These are phyloP conservation scores for Epinephelus moara DNA, from an alignment of 2,113 vertebrate genomes.

Conservation along the genomic window DNA sequence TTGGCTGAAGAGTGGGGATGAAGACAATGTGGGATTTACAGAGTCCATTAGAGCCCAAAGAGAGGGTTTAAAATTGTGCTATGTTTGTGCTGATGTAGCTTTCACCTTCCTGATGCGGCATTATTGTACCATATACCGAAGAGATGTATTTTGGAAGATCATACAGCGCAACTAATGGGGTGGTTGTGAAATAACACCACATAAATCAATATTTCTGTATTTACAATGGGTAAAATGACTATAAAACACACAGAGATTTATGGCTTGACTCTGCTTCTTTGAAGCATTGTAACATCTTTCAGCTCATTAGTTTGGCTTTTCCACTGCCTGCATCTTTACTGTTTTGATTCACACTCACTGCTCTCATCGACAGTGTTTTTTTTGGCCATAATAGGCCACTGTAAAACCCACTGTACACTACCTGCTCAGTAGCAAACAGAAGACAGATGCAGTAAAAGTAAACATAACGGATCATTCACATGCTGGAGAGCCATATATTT, in stretches of 20 bases:
- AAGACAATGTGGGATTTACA: background rate
- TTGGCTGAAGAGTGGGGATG: background rate
- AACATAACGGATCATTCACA: too few species aligned
- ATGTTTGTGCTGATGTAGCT: conserved; percentile 5
- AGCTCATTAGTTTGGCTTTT: background rate
- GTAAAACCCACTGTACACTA: background rate
- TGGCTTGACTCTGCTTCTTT: too few species aligned
- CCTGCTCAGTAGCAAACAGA: background rate
- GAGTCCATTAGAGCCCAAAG: background rate
- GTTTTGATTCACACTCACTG: too few species aligned
- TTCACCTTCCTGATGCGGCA: background rate
- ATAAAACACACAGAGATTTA: background rate
- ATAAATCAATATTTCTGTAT: background rate
- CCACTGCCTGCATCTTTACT: too few species aligned
- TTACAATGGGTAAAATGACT: background rate
- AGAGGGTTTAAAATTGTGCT: background rate
- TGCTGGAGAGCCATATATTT: too few species aligned
- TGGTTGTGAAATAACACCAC: background rate
- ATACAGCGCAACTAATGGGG: background rate
- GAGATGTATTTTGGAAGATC: background rate
- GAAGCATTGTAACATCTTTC: background rate
- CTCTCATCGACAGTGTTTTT: background rate
- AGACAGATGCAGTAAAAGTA: background rate
- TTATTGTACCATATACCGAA: background rate
- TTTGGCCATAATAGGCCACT: background rate